Percentiles rank a stretch among this genome's conserved stretches.
These are phyloP conservation scores for Trochalopteron elliotii DNA, from an alignment of 2,113 vertebrate genomes.

Conservation along the genomic window DNA sequence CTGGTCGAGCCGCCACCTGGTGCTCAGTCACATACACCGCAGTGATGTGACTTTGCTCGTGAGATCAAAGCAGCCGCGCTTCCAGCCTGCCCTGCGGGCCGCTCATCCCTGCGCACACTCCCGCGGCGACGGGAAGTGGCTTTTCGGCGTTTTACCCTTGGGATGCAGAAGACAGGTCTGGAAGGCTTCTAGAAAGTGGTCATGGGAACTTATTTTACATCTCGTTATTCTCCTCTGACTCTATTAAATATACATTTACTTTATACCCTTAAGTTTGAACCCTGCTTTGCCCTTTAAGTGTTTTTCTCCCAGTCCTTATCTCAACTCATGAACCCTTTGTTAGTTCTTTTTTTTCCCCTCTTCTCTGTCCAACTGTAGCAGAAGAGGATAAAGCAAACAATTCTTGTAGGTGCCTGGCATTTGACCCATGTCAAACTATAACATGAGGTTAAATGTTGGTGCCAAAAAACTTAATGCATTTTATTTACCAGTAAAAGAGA, in stretches of 20 bases:
- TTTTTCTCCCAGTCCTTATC: neutral
- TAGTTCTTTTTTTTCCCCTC: neutral
- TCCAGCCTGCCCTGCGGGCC: neutral
- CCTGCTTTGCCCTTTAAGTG: neutral
- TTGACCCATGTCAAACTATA: neutral
- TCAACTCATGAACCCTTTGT: neutral
- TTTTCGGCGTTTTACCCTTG: neutral
- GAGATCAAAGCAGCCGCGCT: neutral
- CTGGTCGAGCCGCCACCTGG: neutral
- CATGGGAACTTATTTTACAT: neutral
- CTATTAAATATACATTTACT: neutral
- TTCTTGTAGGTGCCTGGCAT: neutral
- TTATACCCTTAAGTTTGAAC: neutral
- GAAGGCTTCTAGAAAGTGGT: neutral
- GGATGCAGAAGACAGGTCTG: neutral
- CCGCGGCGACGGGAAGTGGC: neutral
- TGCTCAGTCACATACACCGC: neutral
- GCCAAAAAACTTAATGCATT: neutral
- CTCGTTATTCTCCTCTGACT: neutral
- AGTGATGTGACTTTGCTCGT: rapidly evolving
- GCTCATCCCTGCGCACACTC: neutral
- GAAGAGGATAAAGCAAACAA: neutral
- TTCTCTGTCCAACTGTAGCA: neutral
- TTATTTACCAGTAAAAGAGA: neutral
- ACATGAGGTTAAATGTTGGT: neutral